Evolutionary conservation across 1,140 invertebrate species (phyloP).

Genomic region (Holcopasites calliopsidis): DNA sequence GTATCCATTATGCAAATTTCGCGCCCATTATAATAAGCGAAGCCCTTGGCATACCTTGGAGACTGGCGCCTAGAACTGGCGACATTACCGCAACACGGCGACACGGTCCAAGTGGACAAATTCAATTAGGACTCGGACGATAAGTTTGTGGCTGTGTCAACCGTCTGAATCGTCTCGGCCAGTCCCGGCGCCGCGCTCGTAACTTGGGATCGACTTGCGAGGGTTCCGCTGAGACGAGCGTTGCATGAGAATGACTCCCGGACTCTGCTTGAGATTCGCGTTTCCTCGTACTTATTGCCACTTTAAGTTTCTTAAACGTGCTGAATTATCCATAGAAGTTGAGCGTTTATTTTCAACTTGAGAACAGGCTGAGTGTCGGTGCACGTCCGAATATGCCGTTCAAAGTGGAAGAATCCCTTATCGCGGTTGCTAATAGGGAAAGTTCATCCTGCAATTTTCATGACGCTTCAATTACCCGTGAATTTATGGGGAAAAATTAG

Average conservation of each 20-base stretch:
- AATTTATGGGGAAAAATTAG: constrained; percentile 46
- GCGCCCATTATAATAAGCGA: constrained; percentile 78
- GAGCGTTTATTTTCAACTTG: constrained; percentile 14
- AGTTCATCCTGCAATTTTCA: constrained; percentile 9
- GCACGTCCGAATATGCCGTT: not conserved
- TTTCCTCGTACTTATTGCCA: constrained; percentile 38
- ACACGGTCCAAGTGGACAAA: constrained; percentile 72
- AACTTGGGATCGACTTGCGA: constrained; percentile 49
- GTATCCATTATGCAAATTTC: constrained; percentile 79
- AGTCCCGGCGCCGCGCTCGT: constrained; percentile 14
- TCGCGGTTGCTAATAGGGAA: not conserved
- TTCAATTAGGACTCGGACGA: constrained; percentile 73
- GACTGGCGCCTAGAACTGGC: constrained; percentile 70
- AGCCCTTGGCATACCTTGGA: constrained; percentile 70
- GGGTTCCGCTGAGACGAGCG: constrained; percentile 42
- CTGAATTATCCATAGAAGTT: constrained; percentile 30
- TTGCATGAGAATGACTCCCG: constrained; percentile 41
- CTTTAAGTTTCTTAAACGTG: constrained; percentile 49
- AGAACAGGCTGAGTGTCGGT: not conserved
- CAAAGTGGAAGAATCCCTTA: not conserved
- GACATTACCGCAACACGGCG: constrained; percentile 73
- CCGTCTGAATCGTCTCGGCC: constrained; percentile 53
- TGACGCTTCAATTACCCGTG: constrained; percentile 24
- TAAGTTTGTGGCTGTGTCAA: constrained; percentile 67
- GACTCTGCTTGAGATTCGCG: constrained; percentile 14